phyloP scores from a whole-genome alignment of 1,140 invertebrate genomes.

The Lethocerus indicus region DNA sequence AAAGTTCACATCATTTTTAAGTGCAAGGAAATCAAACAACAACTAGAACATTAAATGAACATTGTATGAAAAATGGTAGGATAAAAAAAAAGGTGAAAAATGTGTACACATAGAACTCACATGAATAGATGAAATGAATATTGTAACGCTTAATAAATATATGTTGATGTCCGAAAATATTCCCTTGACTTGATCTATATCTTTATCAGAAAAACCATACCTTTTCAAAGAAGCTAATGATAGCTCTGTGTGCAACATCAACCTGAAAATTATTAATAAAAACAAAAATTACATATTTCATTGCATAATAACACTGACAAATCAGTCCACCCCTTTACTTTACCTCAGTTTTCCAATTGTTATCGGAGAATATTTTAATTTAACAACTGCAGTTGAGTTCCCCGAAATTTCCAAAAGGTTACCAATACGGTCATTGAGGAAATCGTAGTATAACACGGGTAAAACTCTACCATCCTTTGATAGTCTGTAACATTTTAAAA shows the following conservation, averaged over 20 bases:
- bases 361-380: slow-evolving; percentile 40
- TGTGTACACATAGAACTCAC: too few relatives aligned
- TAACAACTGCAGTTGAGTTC: slow-evolving; percentile 36
- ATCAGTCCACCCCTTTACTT: neutral
- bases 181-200: slow-evolving; percentile 91
- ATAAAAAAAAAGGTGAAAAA: too few relatives aligned
- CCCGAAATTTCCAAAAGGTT: slow-evolving; percentile 47
- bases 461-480: slow-evolving; percentile 33
- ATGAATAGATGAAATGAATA: slow-evolving; percentile 83
- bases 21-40: slow-evolving; percentile 90
- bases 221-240: slow-evolving; percentile 52
- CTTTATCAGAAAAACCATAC: slow-evolving; percentile 81
- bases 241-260: slow-evolving; percentile 63
- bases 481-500: slow-evolving; percentile 7
- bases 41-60: slow-evolving; percentile 67
- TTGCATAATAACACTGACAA: neutral
- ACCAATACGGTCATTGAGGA: slow-evolving; percentile 54
- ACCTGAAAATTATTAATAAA: slow-evolving; percentile 26
- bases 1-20: slow-evolving; percentile 95
- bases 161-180: slow-evolving; percentile 94
- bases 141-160: slow-evolving; percentile 79
- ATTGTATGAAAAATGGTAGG: too few relatives aligned
- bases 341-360: slow-evolving; percentile 16
- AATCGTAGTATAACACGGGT: slow-evolving; percentile 68
- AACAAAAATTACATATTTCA: neutral